phyloP scores from a whole-genome alignment of 2,888 invertebrate genomes.

The Lasiommata megera region DNA sequence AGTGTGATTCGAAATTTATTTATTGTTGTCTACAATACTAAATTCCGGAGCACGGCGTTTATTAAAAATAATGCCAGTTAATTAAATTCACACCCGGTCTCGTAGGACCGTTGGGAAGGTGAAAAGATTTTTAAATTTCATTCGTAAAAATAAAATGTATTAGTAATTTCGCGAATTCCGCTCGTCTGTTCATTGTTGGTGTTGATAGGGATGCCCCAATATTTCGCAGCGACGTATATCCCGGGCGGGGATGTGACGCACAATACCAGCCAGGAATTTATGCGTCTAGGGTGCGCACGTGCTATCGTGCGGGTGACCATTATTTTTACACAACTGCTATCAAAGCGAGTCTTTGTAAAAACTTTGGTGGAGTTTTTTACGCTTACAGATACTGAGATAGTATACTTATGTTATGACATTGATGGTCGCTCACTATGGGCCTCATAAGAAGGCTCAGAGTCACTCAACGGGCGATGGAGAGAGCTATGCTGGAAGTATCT shows the following conservation, averaged over 20 bases:
- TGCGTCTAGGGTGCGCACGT: constrained; percentile 66
- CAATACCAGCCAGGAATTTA: constrained; percentile 60
- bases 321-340: constrained; percentile 1
- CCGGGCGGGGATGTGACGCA: constrained; percentile 42
- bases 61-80: neutral
- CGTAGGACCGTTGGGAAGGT: neutral
- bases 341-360: too few relatives aligned
- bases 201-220: constrained; percentile 37
- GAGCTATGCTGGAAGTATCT: too few relatives aligned
- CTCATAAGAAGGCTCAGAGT: too few relatives aligned
- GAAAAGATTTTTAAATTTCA: neutral
- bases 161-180: constrained; percentile 7
- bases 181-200: constrained; percentile 1
- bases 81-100: neutral
- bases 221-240: constrained; percentile 53
- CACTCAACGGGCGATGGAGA: too few relatives aligned
- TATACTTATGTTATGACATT: too few relatives aligned
- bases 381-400: too few relatives aligned
- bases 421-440: too few relatives aligned
- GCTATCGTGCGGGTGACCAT: constrained; percentile 43
- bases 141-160: constrained; percentile 7
- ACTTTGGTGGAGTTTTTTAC: too few relatives aligned
- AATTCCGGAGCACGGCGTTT: too few relatives aligned
- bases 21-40: too few relatives aligned
- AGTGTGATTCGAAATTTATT: too few relatives aligned